These are phyloP conservation scores for Phylloscopus trochiloides DNA, from an alignment of 2,113 vertebrate species.

Conservation along the genomic window DNA sequence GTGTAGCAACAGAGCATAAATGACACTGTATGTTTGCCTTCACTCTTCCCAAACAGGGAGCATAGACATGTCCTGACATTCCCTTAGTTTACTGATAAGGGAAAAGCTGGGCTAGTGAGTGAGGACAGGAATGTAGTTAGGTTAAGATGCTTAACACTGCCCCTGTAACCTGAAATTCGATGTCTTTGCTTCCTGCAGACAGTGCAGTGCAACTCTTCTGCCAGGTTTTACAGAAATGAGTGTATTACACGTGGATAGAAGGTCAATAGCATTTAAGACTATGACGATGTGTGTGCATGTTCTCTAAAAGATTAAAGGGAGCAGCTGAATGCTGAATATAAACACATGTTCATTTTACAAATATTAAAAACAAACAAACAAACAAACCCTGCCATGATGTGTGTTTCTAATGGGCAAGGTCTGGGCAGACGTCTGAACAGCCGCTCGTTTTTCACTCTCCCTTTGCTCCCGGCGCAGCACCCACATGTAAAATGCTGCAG, in stretches of 20 bases:
- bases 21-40: fast-evolving
- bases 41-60: neutral
- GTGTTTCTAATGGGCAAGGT: neutral
- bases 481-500: neutral
- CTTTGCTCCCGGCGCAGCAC: fast-evolving
- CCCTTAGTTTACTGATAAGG: neutral
- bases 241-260: neutral
- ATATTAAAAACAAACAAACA: neutral
- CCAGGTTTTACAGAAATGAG: neutral
- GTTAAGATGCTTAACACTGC: neutral
- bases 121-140: neutral
- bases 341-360: neutral
- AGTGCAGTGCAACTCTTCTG: neutral
- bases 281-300: neutral
- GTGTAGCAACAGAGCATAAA: neutral
- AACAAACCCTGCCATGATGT: neutral
- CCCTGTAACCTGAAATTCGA: neutral
- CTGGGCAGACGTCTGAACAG: neutral
- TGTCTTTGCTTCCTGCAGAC: fast-evolving
- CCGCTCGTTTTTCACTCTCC: fast-evolving
- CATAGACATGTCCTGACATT: neutral
- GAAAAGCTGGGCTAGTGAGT: neutral
- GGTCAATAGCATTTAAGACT: neutral
- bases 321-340: neutral
- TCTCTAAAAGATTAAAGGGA: neutral